These are phyloP conservation scores for Dendropsophus ebraccatus DNA, from an alignment of 2,113 vertebrate species.

Conservation along the genomic window DNA sequence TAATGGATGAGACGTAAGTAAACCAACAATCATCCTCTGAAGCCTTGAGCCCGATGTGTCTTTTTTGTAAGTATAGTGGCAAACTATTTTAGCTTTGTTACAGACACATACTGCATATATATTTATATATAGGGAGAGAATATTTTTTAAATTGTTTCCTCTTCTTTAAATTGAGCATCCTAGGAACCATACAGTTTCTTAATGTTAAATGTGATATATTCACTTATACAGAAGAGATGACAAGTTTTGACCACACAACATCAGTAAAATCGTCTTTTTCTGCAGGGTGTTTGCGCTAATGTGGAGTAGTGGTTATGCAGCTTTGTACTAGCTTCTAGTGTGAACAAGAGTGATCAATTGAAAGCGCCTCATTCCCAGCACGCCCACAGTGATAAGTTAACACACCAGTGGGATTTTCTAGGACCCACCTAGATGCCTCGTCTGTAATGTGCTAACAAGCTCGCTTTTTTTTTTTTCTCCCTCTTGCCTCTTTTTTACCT, in stretches of 20 bases:
- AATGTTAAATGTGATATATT: not conserved
- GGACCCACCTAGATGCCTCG: constrained; percentile 83
- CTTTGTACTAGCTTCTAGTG: constrained; percentile 70
- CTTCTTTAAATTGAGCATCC: not conserved
- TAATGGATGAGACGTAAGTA: not conserved
- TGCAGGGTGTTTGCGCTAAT: constrained; percentile 28
- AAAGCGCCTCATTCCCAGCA: constrained; percentile 87
- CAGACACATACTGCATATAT: no score
- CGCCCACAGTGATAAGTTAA: constrained; percentile 89
- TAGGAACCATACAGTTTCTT: not conserved
- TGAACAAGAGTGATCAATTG: constrained; percentile 87
- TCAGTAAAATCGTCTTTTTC: not conserved
- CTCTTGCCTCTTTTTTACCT: constrained; percentile 82
- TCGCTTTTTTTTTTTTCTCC: constrained; percentile 89
- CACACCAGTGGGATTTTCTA: constrained; percentile 86
- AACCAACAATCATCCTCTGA: not conserved
- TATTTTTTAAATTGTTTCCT: not conserved
- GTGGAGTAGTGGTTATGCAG: not conserved
- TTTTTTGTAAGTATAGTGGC: no score
- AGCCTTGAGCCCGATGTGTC: no score
- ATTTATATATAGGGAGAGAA: no score
- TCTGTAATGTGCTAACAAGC: constrained; percentile 98
- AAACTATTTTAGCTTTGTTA: no score
- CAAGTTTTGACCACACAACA: not conserved
- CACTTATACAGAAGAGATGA: not conserved